Percentiles rank a stretch among this genome's conserved stretches.
These are phyloP conservation scores for Gymnosoma rotundatum DNA, from an alignment of 2,888 invertebrate genomes.

Conservation along the genomic window DNA sequence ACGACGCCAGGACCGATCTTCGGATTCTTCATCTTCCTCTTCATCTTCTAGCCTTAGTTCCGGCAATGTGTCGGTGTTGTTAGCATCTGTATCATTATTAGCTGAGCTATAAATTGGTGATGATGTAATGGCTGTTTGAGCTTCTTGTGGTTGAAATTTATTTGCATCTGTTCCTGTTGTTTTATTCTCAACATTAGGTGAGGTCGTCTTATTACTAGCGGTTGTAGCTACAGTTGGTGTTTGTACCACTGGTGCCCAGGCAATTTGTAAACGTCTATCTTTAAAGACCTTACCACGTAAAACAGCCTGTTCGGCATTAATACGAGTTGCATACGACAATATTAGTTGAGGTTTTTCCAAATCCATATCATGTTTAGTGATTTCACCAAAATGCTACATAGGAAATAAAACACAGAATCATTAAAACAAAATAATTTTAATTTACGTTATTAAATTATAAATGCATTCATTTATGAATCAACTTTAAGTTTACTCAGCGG, in stretches of 20 bases:
- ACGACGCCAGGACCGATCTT: conserved; percentile 95
- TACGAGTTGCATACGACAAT: conserved; percentile 81
- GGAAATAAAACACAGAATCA: conserved; percentile 22
- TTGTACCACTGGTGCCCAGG: conserved; percentile 78
- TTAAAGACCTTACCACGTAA: conserved; percentile 84
- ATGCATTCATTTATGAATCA: no score
- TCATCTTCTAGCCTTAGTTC: conserved; percentile 90
- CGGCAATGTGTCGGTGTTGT: conserved; percentile 83
- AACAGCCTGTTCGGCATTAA: conserved; percentile 82
- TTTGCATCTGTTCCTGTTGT: conserved; percentile 71
- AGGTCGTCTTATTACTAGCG: conserved; percentile 54
- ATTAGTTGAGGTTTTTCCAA: conserved; percentile 86
- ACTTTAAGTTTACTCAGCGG: no score
- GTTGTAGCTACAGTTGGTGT: conserved; percentile 69
- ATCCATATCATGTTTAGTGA: conserved; percentile 90
- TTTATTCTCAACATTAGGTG: conserved; percentile 75
- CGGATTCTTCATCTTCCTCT: conserved; percentile 93
- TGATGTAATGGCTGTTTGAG: conserved; percentile 35
- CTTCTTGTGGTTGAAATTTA: conserved; percentile 47
- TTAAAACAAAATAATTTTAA: background rate
- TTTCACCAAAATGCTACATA: conserved; percentile 91
- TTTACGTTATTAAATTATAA: no score
- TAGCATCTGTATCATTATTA: conserved; percentile 74
- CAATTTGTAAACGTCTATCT: conserved; percentile 87
- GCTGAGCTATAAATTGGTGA: conserved; percentile 61